phyloP scores from a whole-genome alignment of 2,888 invertebrate species.

The Pelosia muscerda region DNA sequence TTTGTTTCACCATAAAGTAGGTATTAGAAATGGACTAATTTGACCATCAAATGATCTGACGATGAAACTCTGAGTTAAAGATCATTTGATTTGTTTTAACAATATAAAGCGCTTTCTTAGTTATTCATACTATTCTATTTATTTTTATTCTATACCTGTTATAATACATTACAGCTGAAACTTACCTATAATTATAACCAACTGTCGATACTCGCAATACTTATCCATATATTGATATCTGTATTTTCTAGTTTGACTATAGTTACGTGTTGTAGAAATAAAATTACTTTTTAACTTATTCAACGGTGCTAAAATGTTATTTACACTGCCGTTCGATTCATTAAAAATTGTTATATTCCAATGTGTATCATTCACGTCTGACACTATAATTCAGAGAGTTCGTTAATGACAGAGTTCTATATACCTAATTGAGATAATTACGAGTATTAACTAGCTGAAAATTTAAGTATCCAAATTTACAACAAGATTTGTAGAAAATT shows the following conservation, averaged over 20 bases:
- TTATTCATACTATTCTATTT: not conserved
- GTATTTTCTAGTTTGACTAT: no score
- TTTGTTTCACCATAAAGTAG: not conserved
- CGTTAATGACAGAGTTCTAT: not conserved
- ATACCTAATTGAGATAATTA: no score
- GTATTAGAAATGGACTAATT: not conserved
- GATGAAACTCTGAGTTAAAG: not conserved
- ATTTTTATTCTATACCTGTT: not conserved
- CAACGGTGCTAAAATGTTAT: no score
- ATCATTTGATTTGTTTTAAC: not conserved
- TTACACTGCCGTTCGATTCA: no score
- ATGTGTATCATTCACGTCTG: no score
- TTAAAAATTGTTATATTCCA: no score
- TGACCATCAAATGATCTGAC: not conserved
- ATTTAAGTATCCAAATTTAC: not conserved
- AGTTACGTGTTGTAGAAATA: no score
- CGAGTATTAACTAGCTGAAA: not conserved
- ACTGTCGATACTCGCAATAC: not conserved
- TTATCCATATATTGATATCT: not conserved
- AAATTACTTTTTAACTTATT: no score
- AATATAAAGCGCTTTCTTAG: not conserved
- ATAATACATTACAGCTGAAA: not conserved
- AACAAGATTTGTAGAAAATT: slow-evolving; percentile 10
- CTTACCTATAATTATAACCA: not conserved
- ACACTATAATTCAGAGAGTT: not conserved